These are phyloP conservation scores for Coryphaenoides rupestris DNA, from an alignment of 2,113 vertebrate species.

Conservation along the genomic window DNA sequence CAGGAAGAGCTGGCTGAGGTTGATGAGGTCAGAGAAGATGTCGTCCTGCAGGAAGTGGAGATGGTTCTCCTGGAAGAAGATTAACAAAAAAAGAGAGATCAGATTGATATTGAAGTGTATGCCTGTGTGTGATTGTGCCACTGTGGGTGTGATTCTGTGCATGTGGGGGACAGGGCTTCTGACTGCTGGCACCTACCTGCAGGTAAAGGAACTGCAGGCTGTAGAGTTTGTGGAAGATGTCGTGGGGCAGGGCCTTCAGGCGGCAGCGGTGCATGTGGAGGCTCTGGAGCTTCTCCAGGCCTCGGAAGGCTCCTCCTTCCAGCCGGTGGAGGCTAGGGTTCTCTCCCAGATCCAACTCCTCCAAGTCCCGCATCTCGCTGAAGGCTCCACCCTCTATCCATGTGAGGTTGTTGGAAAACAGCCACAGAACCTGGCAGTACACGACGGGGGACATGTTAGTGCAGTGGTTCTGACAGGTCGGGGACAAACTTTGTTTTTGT, in stretches of 20 bases:
- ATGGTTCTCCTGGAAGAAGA: constrained; percentile 83
- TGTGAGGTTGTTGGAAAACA: constrained; percentile 97
- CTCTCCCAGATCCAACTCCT: constrained; percentile 96
- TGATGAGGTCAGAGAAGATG: constrained; percentile 92
- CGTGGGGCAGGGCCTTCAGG: constrained; percentile 85
- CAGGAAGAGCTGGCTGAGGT: constrained; percentile 94
- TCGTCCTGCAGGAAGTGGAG: constrained; percentile 94
- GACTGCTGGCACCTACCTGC: constrained; percentile 61
- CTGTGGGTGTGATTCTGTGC: not conserved
- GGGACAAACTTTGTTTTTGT: too few relatives aligned
- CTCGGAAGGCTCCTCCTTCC: constrained; percentile 90
- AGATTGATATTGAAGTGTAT: not conserved
- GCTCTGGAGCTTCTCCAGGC: constrained; percentile 90
- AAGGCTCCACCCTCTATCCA: constrained; percentile 93
- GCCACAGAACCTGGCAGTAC: constrained; percentile 82
- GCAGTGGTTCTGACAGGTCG: not conserved
- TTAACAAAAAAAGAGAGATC: not conserved
- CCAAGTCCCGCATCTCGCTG: constrained; percentile 89
- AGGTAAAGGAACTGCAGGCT: constrained; percentile 97
- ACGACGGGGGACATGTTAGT: not conserved
- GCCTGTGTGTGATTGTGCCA: constrained; percentile 1
- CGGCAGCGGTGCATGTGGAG: constrained; percentile 94
- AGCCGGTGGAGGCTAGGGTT: constrained; percentile 87
- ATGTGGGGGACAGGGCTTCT: not conserved
- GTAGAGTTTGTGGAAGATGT: constrained; percentile 90